phyloP scores from a whole-genome alignment of 2,797 vertebrate genomes.

The Sebastes vulpes region DNA sequence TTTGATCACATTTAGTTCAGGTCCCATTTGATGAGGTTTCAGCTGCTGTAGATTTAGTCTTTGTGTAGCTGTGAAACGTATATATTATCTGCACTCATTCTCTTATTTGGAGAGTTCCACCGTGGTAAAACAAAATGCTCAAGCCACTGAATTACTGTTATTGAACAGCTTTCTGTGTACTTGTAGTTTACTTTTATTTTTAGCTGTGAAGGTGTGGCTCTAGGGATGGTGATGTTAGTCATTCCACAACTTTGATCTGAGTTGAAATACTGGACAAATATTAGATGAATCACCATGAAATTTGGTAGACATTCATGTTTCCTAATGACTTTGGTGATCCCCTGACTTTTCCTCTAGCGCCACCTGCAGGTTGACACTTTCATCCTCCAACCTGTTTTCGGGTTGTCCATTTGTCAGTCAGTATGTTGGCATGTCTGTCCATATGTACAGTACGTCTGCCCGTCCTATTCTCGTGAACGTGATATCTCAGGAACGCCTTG shows the following conservation, averaged over 20 bases:
- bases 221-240: neutral
- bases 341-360: too few species aligned
- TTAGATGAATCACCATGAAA: too few species aligned
- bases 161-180: neutral
- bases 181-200: neutral
- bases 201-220: rapidly evolving
- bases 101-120: neutral
- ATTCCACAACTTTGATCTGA: neutral
- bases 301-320: too few species aligned
- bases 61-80: neutral
- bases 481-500: too few species aligned
- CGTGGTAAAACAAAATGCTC: neutral
- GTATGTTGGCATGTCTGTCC: too few species aligned
- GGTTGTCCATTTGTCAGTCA: too few species aligned
- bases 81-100: neutral
- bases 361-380: too few species aligned
- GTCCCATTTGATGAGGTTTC: neutral
- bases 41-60: neutral
- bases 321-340: too few species aligned
- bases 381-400: too few species aligned
- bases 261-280: too few species aligned
- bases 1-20: constrained; percentile 11
- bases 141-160: neutral
- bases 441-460: too few species aligned
- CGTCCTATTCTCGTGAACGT: too few species aligned